Percentiles rank a stretch among this genome's conserved stretches.
These are phyloP conservation scores for Noctua fimbriata DNA, from an alignment of 2,888 invertebrate species.

Conservation along the genomic window DNA sequence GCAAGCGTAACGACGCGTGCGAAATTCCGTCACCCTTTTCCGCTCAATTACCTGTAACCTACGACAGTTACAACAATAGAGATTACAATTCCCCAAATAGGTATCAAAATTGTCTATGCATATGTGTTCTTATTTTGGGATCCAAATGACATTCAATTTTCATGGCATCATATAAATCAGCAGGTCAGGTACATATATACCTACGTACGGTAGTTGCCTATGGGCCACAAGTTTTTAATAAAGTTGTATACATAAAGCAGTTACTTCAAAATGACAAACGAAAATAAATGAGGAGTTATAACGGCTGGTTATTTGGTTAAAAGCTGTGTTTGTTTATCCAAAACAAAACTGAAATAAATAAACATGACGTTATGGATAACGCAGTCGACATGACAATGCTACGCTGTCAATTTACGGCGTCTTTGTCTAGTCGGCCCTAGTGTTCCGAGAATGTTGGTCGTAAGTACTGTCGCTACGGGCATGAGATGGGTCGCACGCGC, in stretches of 20 bases:
- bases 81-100: not conserved
- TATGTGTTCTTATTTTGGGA: not conserved
- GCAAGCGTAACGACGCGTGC: not conserved
- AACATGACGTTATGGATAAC: not conserved
- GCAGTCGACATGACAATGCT: not conserved
- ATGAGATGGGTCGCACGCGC: slow-evolving; percentile 31
- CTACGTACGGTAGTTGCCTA: not conserved
- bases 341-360: not conserved
- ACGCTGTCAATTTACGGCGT: slow-evolving; percentile 25
- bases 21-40: not conserved
- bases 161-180: not conserved
- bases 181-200: not conserved
- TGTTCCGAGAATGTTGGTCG: slow-evolving; percentile 27
- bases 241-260: not conserved
- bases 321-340: not conserved
- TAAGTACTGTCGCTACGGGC: not conserved
- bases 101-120: not conserved
- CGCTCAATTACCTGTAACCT: not conserved
- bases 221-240: not conserved
- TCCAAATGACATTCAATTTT: not conserved
- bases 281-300: not conserved
- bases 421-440: slow-evolving; percentile 27
- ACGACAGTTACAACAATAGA: not conserved
- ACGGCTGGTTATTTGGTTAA: not conserved
- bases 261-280: not conserved